Conservation (phyloP, 2,797 vertebrate species). For the Novumbra hubbsi region DNA sequence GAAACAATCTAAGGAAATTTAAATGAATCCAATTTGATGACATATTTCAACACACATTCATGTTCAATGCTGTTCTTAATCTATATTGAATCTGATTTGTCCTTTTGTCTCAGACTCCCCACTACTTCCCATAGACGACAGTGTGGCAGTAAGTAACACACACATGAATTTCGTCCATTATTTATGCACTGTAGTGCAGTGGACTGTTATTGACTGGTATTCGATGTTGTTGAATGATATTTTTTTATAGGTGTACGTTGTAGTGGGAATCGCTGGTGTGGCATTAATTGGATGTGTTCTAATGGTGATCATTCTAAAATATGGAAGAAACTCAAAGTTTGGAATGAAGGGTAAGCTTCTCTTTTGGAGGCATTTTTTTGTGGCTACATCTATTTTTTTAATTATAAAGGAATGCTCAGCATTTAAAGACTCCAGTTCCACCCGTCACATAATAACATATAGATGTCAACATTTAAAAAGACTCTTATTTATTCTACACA, state of each 20-base stretch:
- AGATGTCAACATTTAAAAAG: too few relatives aligned
- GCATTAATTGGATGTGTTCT: constrained; percentile 90
- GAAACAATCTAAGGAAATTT: not conserved
- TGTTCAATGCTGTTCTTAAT: not conserved
- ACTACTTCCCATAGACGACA: constrained; percentile 75
- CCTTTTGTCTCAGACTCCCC: constrained; percentile 55
- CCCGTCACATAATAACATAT: too few relatives aligned
- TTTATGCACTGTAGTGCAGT: not conserved
- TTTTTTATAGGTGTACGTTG: constrained; percentile 85
- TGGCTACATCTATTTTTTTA: not conserved
- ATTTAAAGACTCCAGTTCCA: too few relatives aligned
- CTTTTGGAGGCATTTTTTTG: not conserved
- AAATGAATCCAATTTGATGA: not conserved
- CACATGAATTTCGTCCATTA: not conserved
- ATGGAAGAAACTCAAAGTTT: constrained; percentile 96
- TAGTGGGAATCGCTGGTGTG: constrained; percentile 91
- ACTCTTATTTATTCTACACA: too few relatives aligned
- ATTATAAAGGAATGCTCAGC: not conserved
- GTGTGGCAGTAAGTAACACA: constrained; percentile 86
- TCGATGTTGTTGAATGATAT: not conserved
- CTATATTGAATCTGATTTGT: constrained; percentile 1
- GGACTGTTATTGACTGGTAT: not conserved
- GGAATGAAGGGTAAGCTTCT: constrained; percentile 91
- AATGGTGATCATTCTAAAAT: constrained; percentile 94
- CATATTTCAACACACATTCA: not conserved